phyloP scores from a whole-genome alignment of 2,797 vertebrate species.

The Taeniopygia guttata region DNA sequence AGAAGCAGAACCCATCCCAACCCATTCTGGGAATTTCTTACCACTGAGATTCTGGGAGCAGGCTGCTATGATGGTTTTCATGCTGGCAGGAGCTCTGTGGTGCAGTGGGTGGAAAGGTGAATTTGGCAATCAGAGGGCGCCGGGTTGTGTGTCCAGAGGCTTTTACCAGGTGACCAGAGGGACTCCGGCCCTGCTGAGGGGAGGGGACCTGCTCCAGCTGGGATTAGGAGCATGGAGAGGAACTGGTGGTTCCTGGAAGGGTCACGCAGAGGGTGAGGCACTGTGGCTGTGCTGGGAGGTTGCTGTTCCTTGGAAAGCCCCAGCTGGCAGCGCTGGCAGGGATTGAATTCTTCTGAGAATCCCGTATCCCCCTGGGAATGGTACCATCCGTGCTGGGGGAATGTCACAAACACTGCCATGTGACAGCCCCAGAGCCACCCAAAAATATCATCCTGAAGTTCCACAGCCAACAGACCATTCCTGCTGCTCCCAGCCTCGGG shows the following conservation, averaged over 20 bases:
- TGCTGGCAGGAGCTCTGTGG: not conserved
- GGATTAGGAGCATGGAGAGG: not conserved
- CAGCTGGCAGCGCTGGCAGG: rapidly evolving
- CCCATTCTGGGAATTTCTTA: not conserved
- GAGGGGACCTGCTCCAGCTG: not conserved
- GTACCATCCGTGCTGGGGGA: not conserved
- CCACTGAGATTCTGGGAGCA: constrained; percentile 58
- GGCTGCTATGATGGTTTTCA: constrained; percentile 73
- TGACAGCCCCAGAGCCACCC: not conserved
- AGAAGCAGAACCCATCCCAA: not conserved
- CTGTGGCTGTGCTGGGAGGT: rapidly evolving
- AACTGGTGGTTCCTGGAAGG: not conserved
- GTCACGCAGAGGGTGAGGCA: rapidly evolving
- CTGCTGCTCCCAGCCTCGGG: not conserved
- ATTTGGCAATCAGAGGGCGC: not conserved
- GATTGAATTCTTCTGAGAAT: not conserved
- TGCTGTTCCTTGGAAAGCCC: rapidly evolving
- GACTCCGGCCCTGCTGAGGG: not conserved
- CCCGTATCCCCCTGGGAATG: not conserved
- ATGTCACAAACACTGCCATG: not conserved
- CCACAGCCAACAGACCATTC: not conserved
- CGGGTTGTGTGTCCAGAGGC: not conserved
- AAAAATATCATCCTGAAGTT: not conserved
- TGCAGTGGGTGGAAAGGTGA: not conserved
- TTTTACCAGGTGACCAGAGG: not conserved